Percentiles rank a stretch among this genome's conserved stretches.
phyloP scores from a whole-genome alignment of 1,140 invertebrate species.

The Lucilia sericata region DNA sequence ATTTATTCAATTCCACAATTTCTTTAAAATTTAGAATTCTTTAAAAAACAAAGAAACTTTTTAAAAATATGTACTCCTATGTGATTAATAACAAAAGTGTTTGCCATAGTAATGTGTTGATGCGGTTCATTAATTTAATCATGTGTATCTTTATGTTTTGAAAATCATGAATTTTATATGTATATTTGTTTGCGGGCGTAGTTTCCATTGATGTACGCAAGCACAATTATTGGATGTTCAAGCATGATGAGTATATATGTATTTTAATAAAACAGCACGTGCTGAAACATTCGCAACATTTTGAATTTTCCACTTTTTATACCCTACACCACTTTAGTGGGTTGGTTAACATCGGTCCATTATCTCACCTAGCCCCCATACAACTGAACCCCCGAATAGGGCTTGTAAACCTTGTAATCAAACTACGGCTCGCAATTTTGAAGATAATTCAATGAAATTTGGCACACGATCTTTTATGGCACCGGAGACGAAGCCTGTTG shows the following conservation, averaged over 20 bases:
- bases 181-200: not conserved
- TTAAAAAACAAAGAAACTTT: not conserved
- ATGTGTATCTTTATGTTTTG: not conserved
- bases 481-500: no score
- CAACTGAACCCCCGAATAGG: no score
- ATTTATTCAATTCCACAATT: not conserved
- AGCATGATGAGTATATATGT: not conserved
- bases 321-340: no score
- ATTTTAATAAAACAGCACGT: conserved; percentile 22
- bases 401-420: no score
- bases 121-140: conserved; percentile 24
- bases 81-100: not conserved
- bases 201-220: no score
- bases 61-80: not conserved
- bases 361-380: no score
- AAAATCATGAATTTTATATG: not conserved
- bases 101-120: not conserved
- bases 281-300: not conserved
- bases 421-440: no score
- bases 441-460: no score
- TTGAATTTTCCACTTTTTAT: conserved; percentile 4
- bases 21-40: not conserved
- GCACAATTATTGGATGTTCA: not conserved
- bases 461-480: no score
- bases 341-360: no score